phyloP scores from a whole-genome alignment of 2,113 vertebrate genomes.

The Colius striatus region DNA sequence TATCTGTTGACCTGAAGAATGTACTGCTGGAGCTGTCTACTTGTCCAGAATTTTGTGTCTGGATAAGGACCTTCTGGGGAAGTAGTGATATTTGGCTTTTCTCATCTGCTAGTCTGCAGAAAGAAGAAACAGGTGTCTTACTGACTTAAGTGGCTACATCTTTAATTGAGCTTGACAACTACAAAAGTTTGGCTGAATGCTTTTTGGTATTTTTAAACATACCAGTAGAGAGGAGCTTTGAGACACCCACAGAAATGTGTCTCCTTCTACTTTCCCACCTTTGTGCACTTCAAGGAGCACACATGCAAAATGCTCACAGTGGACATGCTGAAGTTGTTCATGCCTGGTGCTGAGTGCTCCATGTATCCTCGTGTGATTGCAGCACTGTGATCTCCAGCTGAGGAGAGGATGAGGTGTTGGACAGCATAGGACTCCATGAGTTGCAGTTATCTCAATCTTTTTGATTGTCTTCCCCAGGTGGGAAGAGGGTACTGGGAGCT shows the following conservation, averaged over 20 bases:
- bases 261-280: not conserved
- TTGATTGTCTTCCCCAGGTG: not conserved
- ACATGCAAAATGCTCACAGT: not conserved
- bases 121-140: slow-evolving; percentile 31
- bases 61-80: slow-evolving; percentile 2
- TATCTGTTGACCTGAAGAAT: not conserved
- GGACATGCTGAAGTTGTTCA: accelerated
- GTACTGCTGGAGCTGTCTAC: not conserved
- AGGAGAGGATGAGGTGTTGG: not conserved
- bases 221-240: not conserved
- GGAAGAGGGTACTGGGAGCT: not conserved
- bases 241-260: not conserved
- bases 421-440: not conserved
- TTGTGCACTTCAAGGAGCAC: not conserved
- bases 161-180: not conserved
- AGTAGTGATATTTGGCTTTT: not conserved
- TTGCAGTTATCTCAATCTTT: not conserved
- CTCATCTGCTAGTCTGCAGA: not conserved
- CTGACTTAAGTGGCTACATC: not conserved
- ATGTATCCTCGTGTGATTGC: accelerated
- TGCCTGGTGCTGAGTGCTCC: accelerated
- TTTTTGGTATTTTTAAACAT: not conserved
- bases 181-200: not conserved
- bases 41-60: not conserved
- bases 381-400: not conserved